These are phyloP conservation scores for Anguilla japonica DNA, from an alignment of 2,113 vertebrate genomes.

Conservation along the genomic window DNA sequence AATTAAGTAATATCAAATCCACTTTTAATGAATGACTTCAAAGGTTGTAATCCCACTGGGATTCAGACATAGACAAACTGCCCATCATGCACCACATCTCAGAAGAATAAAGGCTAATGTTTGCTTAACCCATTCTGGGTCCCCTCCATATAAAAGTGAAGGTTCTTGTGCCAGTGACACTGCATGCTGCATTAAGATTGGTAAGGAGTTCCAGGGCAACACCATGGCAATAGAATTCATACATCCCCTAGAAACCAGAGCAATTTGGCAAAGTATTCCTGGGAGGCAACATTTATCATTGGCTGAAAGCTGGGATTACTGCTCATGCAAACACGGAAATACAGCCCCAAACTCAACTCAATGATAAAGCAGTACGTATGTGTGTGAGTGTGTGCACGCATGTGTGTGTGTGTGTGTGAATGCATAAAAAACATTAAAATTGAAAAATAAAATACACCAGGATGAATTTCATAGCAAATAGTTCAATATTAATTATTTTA, in stretches of 20 bases:
- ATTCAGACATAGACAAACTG: not conserved
- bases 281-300: slow-evolving; percentile 33
- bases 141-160: not conserved
- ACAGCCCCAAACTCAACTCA: not conserved
- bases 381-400: not conserved
- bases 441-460: no score
- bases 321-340: not conserved
- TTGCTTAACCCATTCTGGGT: slow-evolving; percentile 1
- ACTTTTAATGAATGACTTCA: slow-evolving; percentile 30
- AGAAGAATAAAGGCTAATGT: not conserved
- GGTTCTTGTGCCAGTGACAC: slow-evolving; percentile 56
- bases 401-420: not conserved
- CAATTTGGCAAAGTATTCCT: slow-evolving; percentile 31
- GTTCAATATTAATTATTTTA: not conserved
- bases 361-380: not conserved
- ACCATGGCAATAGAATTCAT: slow-evolving; percentile 71
- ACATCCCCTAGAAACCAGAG: slow-evolving; percentile 19
- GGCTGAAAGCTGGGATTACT: not conserved
- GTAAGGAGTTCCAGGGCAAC: slow-evolving; percentile 52
- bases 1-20: not conserved
- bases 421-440: no score
- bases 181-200: slow-evolving; percentile 51
- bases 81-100: slow-evolving; percentile 5
- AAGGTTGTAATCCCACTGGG: slow-evolving; percentile 14
- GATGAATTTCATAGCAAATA: not conserved